Evolutionary conservation across 2,888 invertebrate species (phyloP).

Genomic region (Branchipolynoe longqiensis): DNA sequence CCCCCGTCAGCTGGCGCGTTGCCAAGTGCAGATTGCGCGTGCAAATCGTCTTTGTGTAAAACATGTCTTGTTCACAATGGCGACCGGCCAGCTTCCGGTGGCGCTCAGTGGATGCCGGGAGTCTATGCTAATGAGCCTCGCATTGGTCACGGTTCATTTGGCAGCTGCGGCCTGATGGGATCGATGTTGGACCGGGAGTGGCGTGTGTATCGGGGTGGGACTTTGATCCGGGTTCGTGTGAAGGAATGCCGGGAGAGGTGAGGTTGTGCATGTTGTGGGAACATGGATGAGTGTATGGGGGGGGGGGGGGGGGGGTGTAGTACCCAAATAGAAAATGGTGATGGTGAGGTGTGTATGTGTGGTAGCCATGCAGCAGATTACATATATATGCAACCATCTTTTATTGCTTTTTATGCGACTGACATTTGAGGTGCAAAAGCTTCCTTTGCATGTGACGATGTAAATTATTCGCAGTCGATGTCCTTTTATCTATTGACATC

Average conservation of each 20-base stretch:
- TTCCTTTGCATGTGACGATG: too few relatives aligned
- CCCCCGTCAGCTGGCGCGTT: background rate
- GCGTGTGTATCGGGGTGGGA: too few relatives aligned
- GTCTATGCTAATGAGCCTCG: constrained; percentile 30
- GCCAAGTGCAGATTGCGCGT: constrained; percentile 45
- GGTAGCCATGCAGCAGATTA: background rate
- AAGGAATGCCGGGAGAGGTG: constrained; percentile 12
- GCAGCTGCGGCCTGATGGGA: constrained; percentile 2
- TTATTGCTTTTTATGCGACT: too few relatives aligned
- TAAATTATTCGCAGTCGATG: too few relatives aligned
- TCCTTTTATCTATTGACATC: too few relatives aligned
- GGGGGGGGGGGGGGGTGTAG: background rate
- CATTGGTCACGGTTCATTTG: constrained; percentile 50
- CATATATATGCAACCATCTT: too few relatives aligned
- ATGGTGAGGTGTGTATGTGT: background rate
- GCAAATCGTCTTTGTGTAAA: constrained; percentile 53
- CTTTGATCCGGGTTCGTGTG: constrained; percentile 32
- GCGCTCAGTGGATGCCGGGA: constrained; percentile 25
- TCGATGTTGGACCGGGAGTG: constrained; percentile 26
- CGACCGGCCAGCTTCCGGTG: constrained; percentile 18
- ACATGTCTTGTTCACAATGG: constrained; percentile 49
- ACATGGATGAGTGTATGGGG: background rate
- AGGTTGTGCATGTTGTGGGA: background rate
- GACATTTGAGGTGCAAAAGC: too few relatives aligned
- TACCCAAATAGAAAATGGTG: background rate